Percentiles rank a stretch among this genome's conserved stretches.
Evolutionary conservation across 2,888 invertebrate species (phyloP).

Genomic region (Rosalia funebris): DNA sequence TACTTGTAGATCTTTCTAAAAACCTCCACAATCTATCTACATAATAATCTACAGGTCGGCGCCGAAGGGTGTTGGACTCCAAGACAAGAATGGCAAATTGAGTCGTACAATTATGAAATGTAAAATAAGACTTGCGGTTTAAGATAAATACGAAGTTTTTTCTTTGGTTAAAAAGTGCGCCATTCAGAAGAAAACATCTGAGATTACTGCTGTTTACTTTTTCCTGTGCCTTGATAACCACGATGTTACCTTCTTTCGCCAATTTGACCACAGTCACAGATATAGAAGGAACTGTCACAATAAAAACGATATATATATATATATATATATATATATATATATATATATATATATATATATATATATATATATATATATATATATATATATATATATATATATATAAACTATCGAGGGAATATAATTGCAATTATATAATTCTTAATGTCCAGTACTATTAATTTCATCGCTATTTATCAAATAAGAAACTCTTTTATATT

Average conservation of each 20-base stretch:
- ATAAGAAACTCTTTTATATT: no score
- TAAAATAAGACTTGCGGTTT: background rate
- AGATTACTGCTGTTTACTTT: background rate
- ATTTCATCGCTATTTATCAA: no score
- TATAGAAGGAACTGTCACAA: no score
- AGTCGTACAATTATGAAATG: background rate
- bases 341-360: no score
- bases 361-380: no score
- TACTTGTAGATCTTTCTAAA: background rate
- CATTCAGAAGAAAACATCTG: background rate
- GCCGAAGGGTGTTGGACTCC: background rate
- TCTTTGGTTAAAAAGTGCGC: background rate
- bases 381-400: no score
- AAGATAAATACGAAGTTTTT: background rate
- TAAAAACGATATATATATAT: no score
- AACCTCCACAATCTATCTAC: background rate
- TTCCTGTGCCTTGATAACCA: background rate
- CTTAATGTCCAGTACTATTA: no score
- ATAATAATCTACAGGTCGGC: background rate
- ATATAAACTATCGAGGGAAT: no score
- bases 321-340: no score
- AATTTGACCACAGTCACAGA: no score
- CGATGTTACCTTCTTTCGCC: slow-evolving; percentile 2
- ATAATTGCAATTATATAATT: no score
- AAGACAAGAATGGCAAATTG: background rate